phyloP scores from a whole-genome alignment of 2,888 invertebrate genomes.

The Alloscopus bannaensis region DNA sequence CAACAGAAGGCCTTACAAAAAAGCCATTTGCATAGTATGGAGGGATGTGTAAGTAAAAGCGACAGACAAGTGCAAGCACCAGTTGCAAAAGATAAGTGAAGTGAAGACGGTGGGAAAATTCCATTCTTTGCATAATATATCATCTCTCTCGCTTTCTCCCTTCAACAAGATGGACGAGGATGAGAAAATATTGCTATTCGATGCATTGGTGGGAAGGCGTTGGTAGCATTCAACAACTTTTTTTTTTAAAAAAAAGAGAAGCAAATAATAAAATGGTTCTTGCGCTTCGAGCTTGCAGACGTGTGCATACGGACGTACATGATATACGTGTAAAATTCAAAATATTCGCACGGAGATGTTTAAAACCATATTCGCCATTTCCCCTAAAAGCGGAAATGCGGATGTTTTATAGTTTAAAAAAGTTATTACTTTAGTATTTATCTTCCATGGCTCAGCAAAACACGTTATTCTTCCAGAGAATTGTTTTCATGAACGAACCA shows the following conservation, averaged over 20 bases:
- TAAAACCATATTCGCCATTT: too few relatives aligned
- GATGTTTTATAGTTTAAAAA: too few relatives aligned
- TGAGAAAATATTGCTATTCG: slow-evolving; percentile 54
- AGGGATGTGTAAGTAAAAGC: not conserved
- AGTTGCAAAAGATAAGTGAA: slow-evolving; percentile 61
- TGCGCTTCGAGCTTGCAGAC: slow-evolving; percentile 3
- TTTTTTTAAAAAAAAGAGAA: slow-evolving; percentile 15
- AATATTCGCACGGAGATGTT: slow-evolving; percentile 23
- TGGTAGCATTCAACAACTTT: not conserved
- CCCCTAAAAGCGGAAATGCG: too few relatives aligned
- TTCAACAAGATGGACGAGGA: slow-evolving; percentile 53
- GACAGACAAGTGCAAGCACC: slow-evolving; percentile 38
- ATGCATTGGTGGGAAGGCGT: slow-evolving; percentile 19
- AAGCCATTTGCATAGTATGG: slow-evolving; percentile 29
- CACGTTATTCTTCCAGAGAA: too few relatives aligned
- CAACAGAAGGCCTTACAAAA: slow-evolving; percentile 4
- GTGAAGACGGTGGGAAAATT: slow-evolving; percentile 35
- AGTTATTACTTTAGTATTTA: too few relatives aligned
- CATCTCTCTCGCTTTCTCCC: slow-evolving; percentile 34
- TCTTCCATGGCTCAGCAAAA: too few relatives aligned
- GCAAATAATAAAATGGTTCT: slow-evolving; percentile 28
- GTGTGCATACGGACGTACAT: too few relatives aligned
- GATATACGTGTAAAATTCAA: too few relatives aligned
- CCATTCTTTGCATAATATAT: slow-evolving; percentile 63
- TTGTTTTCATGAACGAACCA: too few relatives aligned